Conservation (phyloP, 53 echinoderm and acorn worm species). For the Pentamera pediparva region DNA sequence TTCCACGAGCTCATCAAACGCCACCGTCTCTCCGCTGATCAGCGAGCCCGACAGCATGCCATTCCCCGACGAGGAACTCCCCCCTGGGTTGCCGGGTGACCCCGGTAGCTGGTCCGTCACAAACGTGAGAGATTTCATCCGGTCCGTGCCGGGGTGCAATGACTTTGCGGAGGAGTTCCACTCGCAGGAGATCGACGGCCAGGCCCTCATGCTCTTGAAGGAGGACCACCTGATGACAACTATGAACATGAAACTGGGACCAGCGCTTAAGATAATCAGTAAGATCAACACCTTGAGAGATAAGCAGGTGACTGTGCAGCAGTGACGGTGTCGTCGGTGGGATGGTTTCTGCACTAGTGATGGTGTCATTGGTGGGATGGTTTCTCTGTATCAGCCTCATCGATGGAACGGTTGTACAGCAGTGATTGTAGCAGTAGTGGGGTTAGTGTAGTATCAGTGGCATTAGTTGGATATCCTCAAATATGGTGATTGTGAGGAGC, state of each 20-base stretch:
- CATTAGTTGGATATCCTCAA: too few species aligned
- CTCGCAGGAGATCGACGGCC: slow-evolving; percentile 94
- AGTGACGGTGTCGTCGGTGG: too few species aligned
- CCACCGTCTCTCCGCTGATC: slow-evolving; percentile 50
- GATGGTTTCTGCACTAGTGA: too few species aligned
- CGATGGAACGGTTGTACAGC: too few species aligned
- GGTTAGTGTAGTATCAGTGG: too few species aligned
- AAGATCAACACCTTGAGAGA: slow-evolving; percentile 74
- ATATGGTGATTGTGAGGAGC: too few species aligned
- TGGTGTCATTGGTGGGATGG: too few species aligned
- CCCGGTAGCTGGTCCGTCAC: slow-evolving; percentile 80
- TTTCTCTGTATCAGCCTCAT: too few species aligned
- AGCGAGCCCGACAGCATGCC: slow-evolving; percentile 61
- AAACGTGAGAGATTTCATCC: slow-evolving; percentile 80
- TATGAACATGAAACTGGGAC: slow-evolving; percentile 97
- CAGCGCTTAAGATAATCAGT: slow-evolving; percentile 87
- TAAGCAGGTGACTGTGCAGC: too few species aligned
- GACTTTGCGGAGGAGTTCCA: slow-evolving; percentile 93
- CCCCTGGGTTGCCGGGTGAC: slow-evolving; percentile 46
- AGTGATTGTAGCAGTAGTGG: too few species aligned
- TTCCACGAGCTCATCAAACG: slow-evolving; percentile 59
- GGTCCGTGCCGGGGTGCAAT: slow-evolving; percentile 72
- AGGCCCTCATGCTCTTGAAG: slow-evolving; percentile 91
- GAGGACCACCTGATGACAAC: slow-evolving; percentile 98
- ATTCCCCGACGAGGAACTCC: slow-evolving; percentile 67